Evolutionary conservation across 2,797 vertebrate genomes (phyloP).

Genomic region (Zalophus californianus): DNA sequence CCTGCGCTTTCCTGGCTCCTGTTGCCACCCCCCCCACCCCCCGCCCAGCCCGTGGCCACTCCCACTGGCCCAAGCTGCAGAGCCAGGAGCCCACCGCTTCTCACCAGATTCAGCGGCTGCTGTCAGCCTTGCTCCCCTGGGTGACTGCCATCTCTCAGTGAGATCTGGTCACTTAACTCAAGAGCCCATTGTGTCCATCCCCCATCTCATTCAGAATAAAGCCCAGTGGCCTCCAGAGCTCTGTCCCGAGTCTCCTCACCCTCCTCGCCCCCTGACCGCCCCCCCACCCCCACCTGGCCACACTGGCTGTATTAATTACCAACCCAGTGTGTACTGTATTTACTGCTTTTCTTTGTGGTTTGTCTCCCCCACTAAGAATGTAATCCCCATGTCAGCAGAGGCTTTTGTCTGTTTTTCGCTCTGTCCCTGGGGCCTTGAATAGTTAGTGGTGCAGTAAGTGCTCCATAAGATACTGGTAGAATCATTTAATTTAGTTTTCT

Average conservation of each 20-base stretch:
- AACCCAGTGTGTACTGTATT: neutral
- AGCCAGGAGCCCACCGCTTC: neutral
- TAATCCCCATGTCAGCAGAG: neutral
- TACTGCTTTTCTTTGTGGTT: neutral
- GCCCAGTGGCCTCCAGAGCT: neutral
- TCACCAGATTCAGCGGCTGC: neutral
- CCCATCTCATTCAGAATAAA: neutral
- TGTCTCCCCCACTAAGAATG: neutral
- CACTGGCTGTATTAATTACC: neutral
- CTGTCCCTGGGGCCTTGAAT: neutral
- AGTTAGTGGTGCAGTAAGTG: neutral
- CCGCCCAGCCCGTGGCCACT: neutral
- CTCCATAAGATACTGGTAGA: neutral
- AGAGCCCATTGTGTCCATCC: neutral
- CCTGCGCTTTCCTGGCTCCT: neutral
- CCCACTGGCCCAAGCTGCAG: neutral
- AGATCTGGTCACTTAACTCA: neutral
- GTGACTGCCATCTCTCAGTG: neutral
- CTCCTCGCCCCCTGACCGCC: fast-evolving
- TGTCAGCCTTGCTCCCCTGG: neutral
- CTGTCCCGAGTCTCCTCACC: no score
- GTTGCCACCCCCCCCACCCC: neutral
- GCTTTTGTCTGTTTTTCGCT: neutral
- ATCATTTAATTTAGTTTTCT: neutral
- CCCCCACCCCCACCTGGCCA: fast-evolving